Evolutionary conservation across 2,888 invertebrate genomes (phyloP).

Genomic region (Entomobrya proxima): DNA sequence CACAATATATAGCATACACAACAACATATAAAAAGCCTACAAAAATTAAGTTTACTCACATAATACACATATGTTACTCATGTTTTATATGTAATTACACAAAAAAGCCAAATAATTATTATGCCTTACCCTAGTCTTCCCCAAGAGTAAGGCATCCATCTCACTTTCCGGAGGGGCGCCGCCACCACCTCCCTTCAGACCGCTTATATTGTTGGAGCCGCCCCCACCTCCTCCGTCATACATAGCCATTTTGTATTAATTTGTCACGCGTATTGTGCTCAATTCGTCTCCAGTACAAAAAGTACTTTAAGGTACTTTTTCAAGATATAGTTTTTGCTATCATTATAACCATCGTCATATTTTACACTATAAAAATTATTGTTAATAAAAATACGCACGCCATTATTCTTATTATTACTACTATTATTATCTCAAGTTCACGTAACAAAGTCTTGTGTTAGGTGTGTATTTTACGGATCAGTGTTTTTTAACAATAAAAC

Average conservation of each 20-base stretch:
- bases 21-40: not conserved
- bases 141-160: conserved; percentile 75
- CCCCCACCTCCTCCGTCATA: conserved; percentile 70
- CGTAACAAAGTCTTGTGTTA: too few species aligned
- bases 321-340: not conserved
- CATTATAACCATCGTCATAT: not conserved
- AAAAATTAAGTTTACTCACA: not conserved
- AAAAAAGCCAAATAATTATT: not conserved
- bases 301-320: conserved; percentile 6
- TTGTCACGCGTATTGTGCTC: conserved; percentile 24
- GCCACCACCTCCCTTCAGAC: conserved; percentile 21
- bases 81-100: too few species aligned
- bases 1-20: not conserved
- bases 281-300: conserved; percentile 22
- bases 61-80: too few species aligned
- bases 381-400: not conserved
- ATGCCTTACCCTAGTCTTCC: conserved; percentile 74
- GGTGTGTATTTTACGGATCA: too few species aligned
- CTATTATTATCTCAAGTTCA: too few species aligned
- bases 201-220: conserved; percentile 38
- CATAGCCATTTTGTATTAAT: conserved; percentile 71
- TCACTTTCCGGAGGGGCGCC: conserved; percentile 72
- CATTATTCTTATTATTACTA: too few species aligned
- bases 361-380: not conserved
- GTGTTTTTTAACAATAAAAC: too few species aligned